These are phyloP conservation scores for Brachyistius frenatus DNA, from an alignment of 2,113 vertebrate genomes.

Conservation along the genomic window DNA sequence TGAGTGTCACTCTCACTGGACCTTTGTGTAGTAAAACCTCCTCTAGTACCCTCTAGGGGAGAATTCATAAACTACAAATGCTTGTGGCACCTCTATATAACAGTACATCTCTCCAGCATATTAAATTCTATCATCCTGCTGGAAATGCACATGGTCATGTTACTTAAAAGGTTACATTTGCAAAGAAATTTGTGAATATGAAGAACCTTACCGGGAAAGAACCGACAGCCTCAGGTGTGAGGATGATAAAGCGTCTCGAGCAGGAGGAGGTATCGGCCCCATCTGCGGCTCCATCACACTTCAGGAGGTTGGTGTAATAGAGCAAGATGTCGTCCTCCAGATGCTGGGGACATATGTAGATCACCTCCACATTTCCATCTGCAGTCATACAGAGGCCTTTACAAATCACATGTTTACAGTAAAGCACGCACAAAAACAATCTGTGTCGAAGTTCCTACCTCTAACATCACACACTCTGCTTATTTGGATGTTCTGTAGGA, in stretches of 20 bases:
- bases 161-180: background rate
- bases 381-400: constrained; percentile 42
- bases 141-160: background rate
- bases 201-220: constrained; percentile 87
- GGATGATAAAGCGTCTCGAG: constrained; percentile 89
- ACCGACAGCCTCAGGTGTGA: constrained; percentile 91
- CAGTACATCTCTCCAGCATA: background rate
- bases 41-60: constrained; percentile 80
- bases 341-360: constrained; percentile 89
- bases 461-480: constrained; percentile 89
- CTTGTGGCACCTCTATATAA: background rate
- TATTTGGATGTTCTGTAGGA: constrained; percentile 89
- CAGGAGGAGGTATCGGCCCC: constrained; percentile 78
- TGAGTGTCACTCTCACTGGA: constrained; percentile 8
- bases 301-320: constrained; percentile 90
- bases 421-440: background rate
- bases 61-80: constrained; percentile 54
- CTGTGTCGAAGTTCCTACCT: constrained; percentile 78
- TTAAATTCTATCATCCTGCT: background rate
- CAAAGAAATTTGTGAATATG: constrained; percentile 21
- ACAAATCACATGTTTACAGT: background rate
- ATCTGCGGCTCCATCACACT: constrained; percentile 84
- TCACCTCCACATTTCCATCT: constrained; percentile 93
- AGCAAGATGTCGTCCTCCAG: constrained; percentile 87
- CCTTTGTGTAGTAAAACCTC: constrained; percentile 35